Evolutionary conservation across 2,888 invertebrate genomes (phyloP), one percentile per base, ranked within the genome.

Genomic region (Tridacna gigas): DNA sequence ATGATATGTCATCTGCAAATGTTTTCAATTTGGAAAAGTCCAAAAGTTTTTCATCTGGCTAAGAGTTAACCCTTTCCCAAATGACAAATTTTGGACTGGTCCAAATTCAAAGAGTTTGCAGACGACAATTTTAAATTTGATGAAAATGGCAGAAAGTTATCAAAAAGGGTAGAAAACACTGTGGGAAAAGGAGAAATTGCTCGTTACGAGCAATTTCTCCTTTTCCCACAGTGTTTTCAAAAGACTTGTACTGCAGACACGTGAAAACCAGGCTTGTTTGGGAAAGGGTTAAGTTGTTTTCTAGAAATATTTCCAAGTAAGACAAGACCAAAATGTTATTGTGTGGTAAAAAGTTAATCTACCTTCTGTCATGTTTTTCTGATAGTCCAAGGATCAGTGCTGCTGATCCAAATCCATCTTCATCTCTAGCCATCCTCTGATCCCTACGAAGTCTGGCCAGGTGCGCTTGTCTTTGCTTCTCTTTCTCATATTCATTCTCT

Each of bases 401-500:
- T 20, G 92, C 92, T 15, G 92, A 87, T 28, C 91, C 90, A 84
- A 93, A 91, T 51, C 91, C 90, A 47, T 89, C 91, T 79, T 93
- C 93, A 75, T 90, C 82, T 37, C 90, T 80, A 4, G 91, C 89
- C 65, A 89, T 83, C 47, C 92, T 78, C 84, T 93, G 90, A 47
- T 93, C 91, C 56, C 91, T 84, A 25, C 86, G 89, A 26, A 93
- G 83, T 71, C 90, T 86, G 45, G 91, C 88, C 60, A 93, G 83
- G 61, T 90, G 84, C 15, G 88, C 77, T 83, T 92, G 92, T 71
- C 91, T 86, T 67, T 90, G 86, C 28, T 86, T 79, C 74, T 92
- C 91, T 28, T 79, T 76, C 22, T 89, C 87, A 11, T 83, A 56
- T n/a, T 87, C 82, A 76, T 91, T 89, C 45, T 84, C 87, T n/a